phyloP scores from a whole-genome alignment of 2,797 vertebrate genomes.

The Urophycis tenuis region DNA sequence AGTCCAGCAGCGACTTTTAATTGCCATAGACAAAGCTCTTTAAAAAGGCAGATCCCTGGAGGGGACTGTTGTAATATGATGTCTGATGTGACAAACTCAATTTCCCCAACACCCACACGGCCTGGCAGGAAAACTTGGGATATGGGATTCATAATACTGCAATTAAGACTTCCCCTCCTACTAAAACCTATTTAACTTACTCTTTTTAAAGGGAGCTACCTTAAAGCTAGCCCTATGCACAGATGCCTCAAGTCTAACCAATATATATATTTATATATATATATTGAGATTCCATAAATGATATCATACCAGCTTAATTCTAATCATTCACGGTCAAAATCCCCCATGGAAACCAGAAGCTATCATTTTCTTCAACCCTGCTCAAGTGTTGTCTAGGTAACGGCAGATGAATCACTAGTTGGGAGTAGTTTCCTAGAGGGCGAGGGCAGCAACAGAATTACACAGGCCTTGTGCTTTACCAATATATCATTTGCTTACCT shows the following conservation, averaged over 20 bases:
- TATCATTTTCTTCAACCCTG: not conserved
- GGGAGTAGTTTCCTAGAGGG: not conserved
- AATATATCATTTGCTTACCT: conserved; percentile 44
- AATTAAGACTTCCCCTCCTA: conserved; percentile 27
- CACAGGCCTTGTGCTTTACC: not conserved
- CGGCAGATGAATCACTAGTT: not conserved
- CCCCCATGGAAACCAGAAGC: conserved; percentile 1
- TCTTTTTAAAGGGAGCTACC: conserved; percentile 41
- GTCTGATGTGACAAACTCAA: not conserved
- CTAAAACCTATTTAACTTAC: conserved; percentile 43
- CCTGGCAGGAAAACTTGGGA: conserved; percentile 38
- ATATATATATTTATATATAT: no score
- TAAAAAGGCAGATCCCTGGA: conserved; percentile 27
- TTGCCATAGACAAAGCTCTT: conserved; percentile 52
- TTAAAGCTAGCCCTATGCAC: conserved; percentile 52
- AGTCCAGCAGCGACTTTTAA: conserved; percentile 46
- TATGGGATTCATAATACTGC: conserved; percentile 45
- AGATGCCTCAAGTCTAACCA: conserved; percentile 53
- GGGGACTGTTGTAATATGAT: conserved; percentile 32
- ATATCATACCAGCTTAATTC: conserved; percentile 32
- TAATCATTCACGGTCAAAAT: not conserved
- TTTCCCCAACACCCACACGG: conserved; percentile 17
- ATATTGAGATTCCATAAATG: conserved; percentile 49
- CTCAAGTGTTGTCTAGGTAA: not conserved
- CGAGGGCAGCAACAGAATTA: not conserved